Evolutionary conservation across 2,888 invertebrate genomes (phyloP), one percentile per base, ranked within the genome.

Genomic region (Cheilosia pagana): DNA sequence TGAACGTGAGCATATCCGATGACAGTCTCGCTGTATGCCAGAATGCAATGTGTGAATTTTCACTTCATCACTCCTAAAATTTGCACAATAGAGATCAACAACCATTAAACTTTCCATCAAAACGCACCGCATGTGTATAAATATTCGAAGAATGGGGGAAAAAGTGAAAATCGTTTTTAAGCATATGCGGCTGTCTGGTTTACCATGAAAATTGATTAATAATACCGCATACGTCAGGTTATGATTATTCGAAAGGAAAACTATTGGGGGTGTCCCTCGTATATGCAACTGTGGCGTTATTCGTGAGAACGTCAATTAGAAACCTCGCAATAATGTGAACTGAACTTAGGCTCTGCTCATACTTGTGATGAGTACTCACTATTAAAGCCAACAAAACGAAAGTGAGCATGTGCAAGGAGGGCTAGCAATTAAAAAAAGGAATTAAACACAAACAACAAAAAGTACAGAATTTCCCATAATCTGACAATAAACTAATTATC

Each of bases 401-500:
- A 82, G 82, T 62, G 77, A 82, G 67, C 23, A n/a, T n/a, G n/a
- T n/a, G 50, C 67, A 50, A n/a, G 41, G 45, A 68, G 55, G 28
- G 8, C 8, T 21, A 21, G 10, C 65, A 75, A 81, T 81, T 75
- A 77, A 77, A 76, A 76, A 45, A 52, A 52, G 50, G 63, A 79
- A 79, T 55, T 28, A 35, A 70, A 63, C 19, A 3, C 41, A 41
- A 41, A 41, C n/a, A 43, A 0, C 5, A 43, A 43, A 52, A 25
- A 79, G 8, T 8, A 63, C 50, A 31, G 53, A 53, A 70, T 39
- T 53, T 78, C 78, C 50, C 78, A 78, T 83, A 78, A 72, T 68
- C 72, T 50, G 63, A 74, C 78, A 83, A 75, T 70, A 70, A 83
- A 74, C 83, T 70, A 83, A 83, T 79, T 74, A 83, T 31, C 67